Conservation (phyloP, 1,140 invertebrate genomes). For the roundworm (Caenorhabditis elegans) region WBcel235 BX284604.4:13807501-13808000, state of each 20-base stretch:
- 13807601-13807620: neutral
- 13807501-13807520: too few relatives aligned
- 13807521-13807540: neutral
- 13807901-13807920: too few relatives aligned
- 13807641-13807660: neutral
- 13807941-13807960: too few relatives aligned
- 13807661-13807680: neutral
- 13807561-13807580: slow-evolving; percentile 3
- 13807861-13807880: too few relatives aligned
- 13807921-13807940: too few relatives aligned
- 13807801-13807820: neutral
- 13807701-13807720: neutral
- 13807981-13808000: too few relatives aligned
- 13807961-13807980: too few relatives aligned
- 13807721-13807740: neutral
- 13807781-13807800: neutral
- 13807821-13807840: neutral
- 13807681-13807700: neutral
- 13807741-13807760: neutral
- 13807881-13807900: too few relatives aligned
- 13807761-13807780: neutral
- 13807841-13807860: too few relatives aligned
- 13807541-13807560: neutral
- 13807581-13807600: neutral
- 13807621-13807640: neutral